Evolutionary conservation across 1,140 invertebrate genomes (phyloP).

Genomic region (Drosophila kikkawai): DNA sequence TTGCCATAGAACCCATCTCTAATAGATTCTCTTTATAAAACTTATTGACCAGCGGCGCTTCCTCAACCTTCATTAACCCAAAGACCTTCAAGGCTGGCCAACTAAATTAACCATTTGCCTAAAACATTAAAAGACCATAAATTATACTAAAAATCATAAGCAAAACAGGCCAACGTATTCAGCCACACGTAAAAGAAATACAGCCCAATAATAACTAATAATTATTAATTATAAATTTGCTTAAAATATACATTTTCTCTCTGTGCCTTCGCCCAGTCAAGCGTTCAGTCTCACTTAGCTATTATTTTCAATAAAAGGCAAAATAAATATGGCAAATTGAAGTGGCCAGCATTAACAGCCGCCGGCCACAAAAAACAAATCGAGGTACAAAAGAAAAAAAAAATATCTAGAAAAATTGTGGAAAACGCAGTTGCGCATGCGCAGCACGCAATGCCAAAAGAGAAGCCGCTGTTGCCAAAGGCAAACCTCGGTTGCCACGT

Average conservation of each 20-base stretch:
- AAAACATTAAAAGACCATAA: constrained; percentile 34
- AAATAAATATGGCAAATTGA: constrained; percentile 58
- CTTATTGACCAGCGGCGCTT: constrained; percentile 19
- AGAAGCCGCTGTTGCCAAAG: constrained; percentile 32
- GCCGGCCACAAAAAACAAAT: constrained; percentile 26
- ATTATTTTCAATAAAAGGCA: constrained; percentile 59
- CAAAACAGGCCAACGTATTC: constrained; percentile 16
- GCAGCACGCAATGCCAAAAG: constrained; percentile 58
- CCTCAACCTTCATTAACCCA: constrained; percentile 43
- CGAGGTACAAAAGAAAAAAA: neutral
- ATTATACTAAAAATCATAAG: constrained; percentile 9
- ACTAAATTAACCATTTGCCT: constrained; percentile 46
- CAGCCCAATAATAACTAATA: neutral
- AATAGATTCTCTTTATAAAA: neutral
- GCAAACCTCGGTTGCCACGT: constrained; percentile 2
- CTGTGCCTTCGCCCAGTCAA: constrained; percentile 15
- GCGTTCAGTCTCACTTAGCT: constrained; percentile 26
- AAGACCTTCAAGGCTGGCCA: constrained; percentile 46
- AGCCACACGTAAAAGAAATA: constrained; percentile 5
- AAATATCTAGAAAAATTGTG: constrained; percentile 5
- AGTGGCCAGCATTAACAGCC: constrained; percentile 40
- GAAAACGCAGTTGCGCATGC: constrained; percentile 47
- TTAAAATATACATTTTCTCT: neutral
- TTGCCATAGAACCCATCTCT: constrained; percentile 12
- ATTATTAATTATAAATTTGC: neutral